Evolutionary conservation across 2,888 invertebrate genomes (phyloP).

Genomic region (Clusia tigrina): DNA sequence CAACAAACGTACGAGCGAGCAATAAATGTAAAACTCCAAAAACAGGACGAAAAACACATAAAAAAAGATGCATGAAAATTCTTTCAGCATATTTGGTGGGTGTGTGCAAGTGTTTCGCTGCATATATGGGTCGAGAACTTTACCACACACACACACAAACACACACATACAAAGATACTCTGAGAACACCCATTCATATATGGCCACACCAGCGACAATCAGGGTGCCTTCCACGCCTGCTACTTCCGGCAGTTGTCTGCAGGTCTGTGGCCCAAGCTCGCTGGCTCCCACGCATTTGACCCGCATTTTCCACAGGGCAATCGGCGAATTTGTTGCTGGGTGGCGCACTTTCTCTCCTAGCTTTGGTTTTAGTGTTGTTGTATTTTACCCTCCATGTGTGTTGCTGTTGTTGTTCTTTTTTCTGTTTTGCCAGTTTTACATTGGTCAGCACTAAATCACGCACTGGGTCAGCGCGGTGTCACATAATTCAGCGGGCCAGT

Average conservation of each 20-base stretch:
- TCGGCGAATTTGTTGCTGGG: not conserved
- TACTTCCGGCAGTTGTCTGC: too few species aligned
- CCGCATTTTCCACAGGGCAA: not conserved
- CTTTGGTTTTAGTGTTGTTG: too few species aligned
- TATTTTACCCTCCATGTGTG: too few species aligned
- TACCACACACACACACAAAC: not conserved
- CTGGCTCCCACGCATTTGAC: slow-evolving; percentile 1
- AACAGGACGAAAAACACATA: not conserved
- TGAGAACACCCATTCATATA: too few species aligned
- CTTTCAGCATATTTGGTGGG: not conserved
- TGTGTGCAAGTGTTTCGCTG: not conserved
- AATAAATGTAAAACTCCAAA: too few species aligned
- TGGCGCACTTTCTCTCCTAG: too few species aligned
- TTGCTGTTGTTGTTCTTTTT: not conserved
- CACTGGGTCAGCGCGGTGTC: slow-evolving; percentile 1
- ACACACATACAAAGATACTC: not conserved
- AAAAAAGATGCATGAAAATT: not conserved
- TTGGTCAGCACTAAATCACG: slow-evolving; percentile 4
- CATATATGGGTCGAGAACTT: not conserved
- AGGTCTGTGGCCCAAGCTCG: too few species aligned
- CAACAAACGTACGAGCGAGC: too few species aligned
- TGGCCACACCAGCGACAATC: too few species aligned
- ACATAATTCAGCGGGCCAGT: not conserved
- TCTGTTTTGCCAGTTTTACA: not conserved
- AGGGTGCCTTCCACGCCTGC: too few species aligned